phyloP scores from a whole-genome alignment of 2,797 vertebrate genomes.

The Psittacula derbiana region DNA sequence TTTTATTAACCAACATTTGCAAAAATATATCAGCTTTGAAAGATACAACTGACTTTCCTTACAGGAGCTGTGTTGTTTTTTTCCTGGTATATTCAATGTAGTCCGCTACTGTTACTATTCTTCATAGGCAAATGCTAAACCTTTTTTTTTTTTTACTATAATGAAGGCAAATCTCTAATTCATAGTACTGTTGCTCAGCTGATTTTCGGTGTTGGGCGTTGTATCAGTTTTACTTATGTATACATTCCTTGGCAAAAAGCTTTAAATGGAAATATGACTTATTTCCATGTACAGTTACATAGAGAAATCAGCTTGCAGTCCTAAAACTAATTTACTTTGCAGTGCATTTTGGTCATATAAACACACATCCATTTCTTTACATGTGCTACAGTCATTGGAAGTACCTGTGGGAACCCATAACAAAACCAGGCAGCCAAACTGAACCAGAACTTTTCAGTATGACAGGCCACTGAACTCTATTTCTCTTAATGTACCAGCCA shows the following conservation, averaged over 20 bases:
- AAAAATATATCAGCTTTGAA: neutral
- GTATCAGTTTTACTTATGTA: neutral
- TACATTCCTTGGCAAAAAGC: neutral
- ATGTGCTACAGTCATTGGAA: neutral
- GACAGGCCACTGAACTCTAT: neutral
- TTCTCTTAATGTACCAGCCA: neutral
- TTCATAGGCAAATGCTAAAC: neutral
- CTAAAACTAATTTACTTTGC: neutral
- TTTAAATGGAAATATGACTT: neutral
- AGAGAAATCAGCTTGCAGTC: neutral
- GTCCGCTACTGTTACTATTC: neutral
- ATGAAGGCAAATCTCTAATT: neutral
- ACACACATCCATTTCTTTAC: neutral
- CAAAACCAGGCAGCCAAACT: neutral
- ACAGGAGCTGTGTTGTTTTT: neutral
- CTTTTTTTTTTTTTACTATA: neutral
- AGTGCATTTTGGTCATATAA: neutral
- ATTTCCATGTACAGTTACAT: neutral
- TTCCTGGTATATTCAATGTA: neutral
- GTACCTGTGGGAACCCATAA: neutral
- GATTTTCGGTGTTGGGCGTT: neutral
- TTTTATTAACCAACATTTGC: neutral
- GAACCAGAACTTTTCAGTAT: neutral
- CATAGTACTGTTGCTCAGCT: neutral
- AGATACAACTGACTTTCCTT: neutral